These are phyloP conservation scores for Tetanocera ferruginea DNA, from an alignment of 2,888 invertebrate species.

Conservation along the genomic window DNA sequence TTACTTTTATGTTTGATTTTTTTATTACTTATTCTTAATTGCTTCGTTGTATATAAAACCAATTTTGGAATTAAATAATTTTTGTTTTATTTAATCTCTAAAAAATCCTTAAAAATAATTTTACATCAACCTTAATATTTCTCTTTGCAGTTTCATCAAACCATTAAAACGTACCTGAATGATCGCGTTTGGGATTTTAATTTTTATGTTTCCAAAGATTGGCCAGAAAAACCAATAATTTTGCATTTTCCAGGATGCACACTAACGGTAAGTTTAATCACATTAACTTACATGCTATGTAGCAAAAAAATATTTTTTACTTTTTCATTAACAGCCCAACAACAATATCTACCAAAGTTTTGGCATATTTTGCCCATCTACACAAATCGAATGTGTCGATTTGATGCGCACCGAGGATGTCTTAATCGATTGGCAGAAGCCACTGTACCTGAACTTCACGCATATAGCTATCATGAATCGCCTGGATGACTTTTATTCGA, in stretches of 20 bases:
- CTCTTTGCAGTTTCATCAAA: slow-evolving; percentile 86
- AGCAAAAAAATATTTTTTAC: background rate
- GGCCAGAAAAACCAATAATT: slow-evolving; percentile 88
- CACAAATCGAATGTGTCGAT: slow-evolving; percentile 79
- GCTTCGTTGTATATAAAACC: too few species aligned
- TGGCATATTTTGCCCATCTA: slow-evolving; percentile 86
- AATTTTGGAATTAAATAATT: too few species aligned
- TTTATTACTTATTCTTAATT: background rate
- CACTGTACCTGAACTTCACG: slow-evolving; percentile 88
- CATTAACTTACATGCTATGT: background rate
- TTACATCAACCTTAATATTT: slow-evolving; percentile 11
- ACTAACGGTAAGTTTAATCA: slow-evolving; percentile 77
- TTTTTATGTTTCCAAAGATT: slow-evolving; percentile 90
- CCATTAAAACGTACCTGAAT: slow-evolving; percentile 88
- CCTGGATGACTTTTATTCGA: slow-evolving; percentile 79
- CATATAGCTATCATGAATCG: slow-evolving; percentile 85
- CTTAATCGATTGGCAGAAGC: slow-evolving; percentile 83
- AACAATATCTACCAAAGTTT: slow-evolving; percentile 86
- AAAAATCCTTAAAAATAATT: background rate
- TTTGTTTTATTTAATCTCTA: too few species aligned
- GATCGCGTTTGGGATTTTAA: slow-evolving; percentile 91
- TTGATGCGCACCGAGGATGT: slow-evolving; percentile 82
- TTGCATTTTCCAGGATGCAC: slow-evolving; percentile 92
- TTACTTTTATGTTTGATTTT: too few species aligned
- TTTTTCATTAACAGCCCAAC: slow-evolving; percentile 75